Evolutionary conservation across 2,797 vertebrate species (phyloP).

Genomic region (Platalea minor): DNA sequence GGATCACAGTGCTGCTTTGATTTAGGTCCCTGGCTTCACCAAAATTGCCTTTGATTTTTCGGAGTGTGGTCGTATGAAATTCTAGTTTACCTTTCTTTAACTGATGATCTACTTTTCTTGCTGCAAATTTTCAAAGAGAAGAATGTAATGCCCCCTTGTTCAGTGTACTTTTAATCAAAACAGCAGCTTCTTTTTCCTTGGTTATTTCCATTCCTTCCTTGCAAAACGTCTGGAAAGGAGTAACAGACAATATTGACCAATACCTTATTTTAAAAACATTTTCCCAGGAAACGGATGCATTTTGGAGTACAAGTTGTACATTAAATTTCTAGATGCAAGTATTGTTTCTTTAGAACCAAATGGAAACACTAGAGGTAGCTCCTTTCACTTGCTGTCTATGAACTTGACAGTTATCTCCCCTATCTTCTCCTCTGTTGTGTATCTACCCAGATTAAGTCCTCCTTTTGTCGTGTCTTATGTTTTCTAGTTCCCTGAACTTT

Average conservation of each 20-base stretch:
- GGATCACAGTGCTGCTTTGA: constrained; percentile 6
- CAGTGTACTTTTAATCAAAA: neutral
- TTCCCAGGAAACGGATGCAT: neutral
- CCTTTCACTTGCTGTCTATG: neutral
- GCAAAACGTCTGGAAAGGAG: neutral
- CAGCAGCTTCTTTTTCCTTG: neutral
- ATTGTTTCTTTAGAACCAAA: neutral
- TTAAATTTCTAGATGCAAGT: neutral
- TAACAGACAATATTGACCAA: neutral
- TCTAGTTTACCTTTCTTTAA: neutral
- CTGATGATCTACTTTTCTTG: neutral
- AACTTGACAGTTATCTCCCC: neutral
- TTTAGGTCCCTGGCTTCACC: neutral
- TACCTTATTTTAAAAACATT: neutral
- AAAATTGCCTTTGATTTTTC: neutral
- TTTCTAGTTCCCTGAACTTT: neutral
- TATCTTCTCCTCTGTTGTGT: neutral
- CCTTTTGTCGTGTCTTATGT: neutral
- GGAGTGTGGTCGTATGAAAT: neutral
- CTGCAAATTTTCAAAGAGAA: neutral
- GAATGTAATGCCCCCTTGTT: neutral
- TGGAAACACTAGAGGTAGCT: neutral
- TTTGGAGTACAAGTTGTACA: neutral
- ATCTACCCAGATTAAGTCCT: neutral
- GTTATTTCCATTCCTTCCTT: neutral